phyloP scores from a whole-genome alignment of 1,140 invertebrate genomes.

The Nasonia giraulti region DNA sequence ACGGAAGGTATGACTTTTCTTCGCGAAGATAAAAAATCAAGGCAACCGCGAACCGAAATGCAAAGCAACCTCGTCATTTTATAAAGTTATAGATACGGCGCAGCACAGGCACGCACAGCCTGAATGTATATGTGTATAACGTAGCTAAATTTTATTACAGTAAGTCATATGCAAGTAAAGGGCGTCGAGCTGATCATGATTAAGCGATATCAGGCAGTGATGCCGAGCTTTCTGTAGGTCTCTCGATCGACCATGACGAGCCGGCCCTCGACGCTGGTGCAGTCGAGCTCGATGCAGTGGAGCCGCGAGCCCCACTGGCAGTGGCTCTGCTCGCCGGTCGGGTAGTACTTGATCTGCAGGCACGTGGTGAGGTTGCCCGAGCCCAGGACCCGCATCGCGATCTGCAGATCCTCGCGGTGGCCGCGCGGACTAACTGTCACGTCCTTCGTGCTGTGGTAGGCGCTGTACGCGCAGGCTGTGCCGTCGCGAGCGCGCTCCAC shows the following conservation, averaged over 20 bases:
- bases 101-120: no score
- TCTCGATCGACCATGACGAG: conserved; percentile 73
- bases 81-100: no score
- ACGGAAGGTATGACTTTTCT: no score
- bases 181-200: not conserved
- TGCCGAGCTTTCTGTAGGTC: conserved; percentile 63
- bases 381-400: conserved; percentile 71
- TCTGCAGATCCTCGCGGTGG: conserved; percentile 70
- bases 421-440: conserved; percentile 68
- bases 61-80: no score
- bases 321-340: conserved; percentile 73
- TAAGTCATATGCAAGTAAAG: no score
- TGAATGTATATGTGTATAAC: not conserved
- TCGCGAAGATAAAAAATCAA: no score
- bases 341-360: conserved; percentile 77
- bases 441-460: conserved; percentile 71
- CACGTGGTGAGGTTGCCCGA: conserved; percentile 73
- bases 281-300: conserved; percentile 77
- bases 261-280: conserved; percentile 71
- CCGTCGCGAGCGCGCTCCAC: conserved; percentile 71
- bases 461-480: conserved; percentile 73
- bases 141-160: not conserved
- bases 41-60: no score
- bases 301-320: conserved; percentile 76
- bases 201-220: conserved; percentile 6